Percentiles rank a stretch among this genome's conserved stretches.
Evolutionary conservation across 2,888 invertebrate genomes (phyloP).

Genomic region (Dexiosoma caninum): DNA sequence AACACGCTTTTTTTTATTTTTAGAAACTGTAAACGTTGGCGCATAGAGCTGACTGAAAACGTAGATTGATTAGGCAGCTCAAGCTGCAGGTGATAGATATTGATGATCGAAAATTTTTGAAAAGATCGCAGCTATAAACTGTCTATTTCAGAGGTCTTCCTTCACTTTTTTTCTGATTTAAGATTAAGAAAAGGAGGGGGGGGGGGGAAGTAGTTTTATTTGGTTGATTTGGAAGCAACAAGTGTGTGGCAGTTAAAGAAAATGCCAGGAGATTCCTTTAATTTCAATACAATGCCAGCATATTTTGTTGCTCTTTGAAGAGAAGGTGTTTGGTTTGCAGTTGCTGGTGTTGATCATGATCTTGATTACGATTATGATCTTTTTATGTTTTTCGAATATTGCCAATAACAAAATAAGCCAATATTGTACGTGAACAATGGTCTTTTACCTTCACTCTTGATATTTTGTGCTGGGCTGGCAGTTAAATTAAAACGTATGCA

Average conservation of each 20-base stretch:
- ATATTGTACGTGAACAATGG: conserved; percentile 61
- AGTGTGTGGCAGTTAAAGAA: conserved; percentile 42
- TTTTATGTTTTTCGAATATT: conserved; percentile 31
- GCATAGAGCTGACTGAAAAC: neutral
- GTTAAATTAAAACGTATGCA: conserved; percentile 68
- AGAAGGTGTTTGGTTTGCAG: conserved; percentile 23
- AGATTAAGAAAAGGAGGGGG: neutral
- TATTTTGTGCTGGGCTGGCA: conserved; percentile 56
- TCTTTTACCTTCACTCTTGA: conserved; percentile 4
- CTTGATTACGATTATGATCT: conserved; percentile 50
- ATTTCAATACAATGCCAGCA: neutral
- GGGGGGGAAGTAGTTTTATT: conserved; percentile 25
- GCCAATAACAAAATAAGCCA: conserved; percentile 47
- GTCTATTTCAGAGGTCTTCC: conserved; percentile 50
- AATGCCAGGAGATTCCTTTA: conserved; percentile 23
- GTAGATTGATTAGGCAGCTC: conserved; percentile 66
- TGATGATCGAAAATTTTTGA: conserved; percentile 63
- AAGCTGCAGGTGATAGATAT: conserved; percentile 75
- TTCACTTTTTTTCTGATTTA: too few species aligned
- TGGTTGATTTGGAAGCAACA: conserved; percentile 33
- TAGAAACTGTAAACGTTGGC: neutral
- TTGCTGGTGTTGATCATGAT: conserved; percentile 47
- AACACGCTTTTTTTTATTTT: neutral
- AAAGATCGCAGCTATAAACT: conserved; percentile 64
- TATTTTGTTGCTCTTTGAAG: neutral